These are phyloP conservation scores for Sebastes vulpes DNA, from an alignment of 2,797 vertebrate species.

Conservation along the genomic window DNA sequence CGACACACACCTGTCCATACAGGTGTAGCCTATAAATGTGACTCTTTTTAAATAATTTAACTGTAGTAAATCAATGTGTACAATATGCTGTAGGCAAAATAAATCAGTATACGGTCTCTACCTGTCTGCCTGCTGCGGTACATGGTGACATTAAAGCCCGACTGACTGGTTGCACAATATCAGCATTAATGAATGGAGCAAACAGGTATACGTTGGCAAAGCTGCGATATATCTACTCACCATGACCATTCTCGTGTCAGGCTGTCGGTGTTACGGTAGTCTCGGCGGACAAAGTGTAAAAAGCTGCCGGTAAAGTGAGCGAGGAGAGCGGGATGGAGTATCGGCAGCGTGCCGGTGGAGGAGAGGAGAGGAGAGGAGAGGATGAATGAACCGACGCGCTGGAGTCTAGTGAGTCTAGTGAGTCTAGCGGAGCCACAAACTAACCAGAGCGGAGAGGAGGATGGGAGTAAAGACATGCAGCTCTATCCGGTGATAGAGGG, in stretches of 20 bases:
- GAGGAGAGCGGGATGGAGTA: conserved; percentile 11
- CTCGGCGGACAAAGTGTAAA: conserved; percentile 15
- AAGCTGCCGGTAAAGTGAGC: conserved; percentile 25
- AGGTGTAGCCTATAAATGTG: conserved; percentile 8
- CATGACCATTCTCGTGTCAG: conserved; percentile 97
- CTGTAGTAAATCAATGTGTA: neutral
- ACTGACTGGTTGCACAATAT: neutral
- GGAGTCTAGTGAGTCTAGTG: neutral
- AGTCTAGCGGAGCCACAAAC: conserved; percentile 28
- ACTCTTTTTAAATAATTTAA: neutral
- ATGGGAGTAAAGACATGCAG: conserved; percentile 10
- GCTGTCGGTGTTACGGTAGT: conserved; percentile 56
- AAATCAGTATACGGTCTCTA: neutral
- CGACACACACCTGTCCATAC: conserved; percentile 35
- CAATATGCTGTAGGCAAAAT: neutral
- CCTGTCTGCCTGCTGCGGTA: conserved; percentile 19
- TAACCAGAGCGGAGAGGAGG: conserved; percentile 11
- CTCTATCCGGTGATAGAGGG: neutral
- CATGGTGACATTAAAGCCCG: neutral
- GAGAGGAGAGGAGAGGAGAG: neutral
- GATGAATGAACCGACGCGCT: conserved; percentile 49
- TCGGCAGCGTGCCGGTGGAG: conserved; percentile 31
- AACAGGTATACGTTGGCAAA: conserved; percentile 17
- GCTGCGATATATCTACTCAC: conserved; percentile 87
- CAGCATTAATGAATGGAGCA: neutral